Percentiles rank a stretch among this genome's conserved stretches.
Evolutionary conservation across 2,113 vertebrate genomes (phyloP).

Genomic region (Misgurnus mizolepis): DNA sequence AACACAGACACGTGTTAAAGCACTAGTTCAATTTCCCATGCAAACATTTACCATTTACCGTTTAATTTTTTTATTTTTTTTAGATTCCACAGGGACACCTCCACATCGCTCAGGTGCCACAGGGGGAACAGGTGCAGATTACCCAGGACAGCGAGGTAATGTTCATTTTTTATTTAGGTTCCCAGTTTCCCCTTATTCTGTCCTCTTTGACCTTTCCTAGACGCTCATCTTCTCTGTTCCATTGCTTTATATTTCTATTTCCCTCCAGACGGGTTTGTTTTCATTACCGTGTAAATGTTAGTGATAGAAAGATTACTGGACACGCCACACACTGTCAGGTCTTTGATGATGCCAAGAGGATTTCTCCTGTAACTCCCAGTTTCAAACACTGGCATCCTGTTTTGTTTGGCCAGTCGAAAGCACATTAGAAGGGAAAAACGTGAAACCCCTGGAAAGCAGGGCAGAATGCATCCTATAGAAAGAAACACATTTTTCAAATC

Average conservation of each 20-base stretch:
- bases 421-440: background rate
- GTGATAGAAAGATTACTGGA: slow-evolving; percentile 15
- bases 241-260: background rate
- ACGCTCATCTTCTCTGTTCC: background rate
- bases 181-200: background rate
- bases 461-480: background rate
- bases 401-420: slow-evolving; percentile 1
- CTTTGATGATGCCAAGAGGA: slow-evolving; percentile 16
- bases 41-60: background rate
- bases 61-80: slow-evolving; percentile 52
- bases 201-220: background rate
- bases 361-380: slow-evolving; percentile 34
- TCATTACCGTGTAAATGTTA: slow-evolving; percentile 4
- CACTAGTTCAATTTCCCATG: too few relatives aligned
- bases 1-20: too few relatives aligned
- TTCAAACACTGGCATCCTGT: slow-evolving; percentile 28
- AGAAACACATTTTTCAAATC: background rate
- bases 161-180: background rate
- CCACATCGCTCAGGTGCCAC: slow-evolving; percentile 97
- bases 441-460: background rate
- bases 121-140: slow-evolving; percentile 98
- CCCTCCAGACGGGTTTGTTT: background rate
- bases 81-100: slow-evolving; percentile 95
- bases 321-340: slow-evolving; percentile 11
- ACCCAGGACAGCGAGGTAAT: slow-evolving; percentile 97